Base-by-base conservation (phyloP, 2,888 invertebrate species). In the Alsophila aescularia region DNA sequence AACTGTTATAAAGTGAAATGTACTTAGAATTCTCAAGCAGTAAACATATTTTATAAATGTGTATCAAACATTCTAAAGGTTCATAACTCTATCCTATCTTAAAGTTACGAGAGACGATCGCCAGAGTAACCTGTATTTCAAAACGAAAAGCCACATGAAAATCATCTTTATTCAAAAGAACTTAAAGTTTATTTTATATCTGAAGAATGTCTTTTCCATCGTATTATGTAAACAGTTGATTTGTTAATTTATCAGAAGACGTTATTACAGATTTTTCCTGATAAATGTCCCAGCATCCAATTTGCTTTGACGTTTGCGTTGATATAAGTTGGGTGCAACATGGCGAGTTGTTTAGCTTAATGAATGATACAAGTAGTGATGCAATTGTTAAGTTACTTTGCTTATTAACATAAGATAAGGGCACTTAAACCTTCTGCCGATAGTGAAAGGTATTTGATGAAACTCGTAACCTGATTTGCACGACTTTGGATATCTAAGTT, bases 241-340 rank as follows among this genome's bases (percentile, higher is more conserved):
- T 36, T 47, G 34, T 43, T 48, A 69, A 71, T 75, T 77, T 70
- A 68, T 70, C 66, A 55, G 69, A 69, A 62, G 69, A 73, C 72
- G 75, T 75, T 42, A 45, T 52, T 72, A 80, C 70, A 72, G 75
- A 75, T 77, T 77, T 75, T 64, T 67, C 69, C 64, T 68, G 72
- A 74, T 78, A 75, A 77, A 75, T 73, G 68, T 66, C 64, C 70
- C 56, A 69, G 67, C 75, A 76, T 72, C 77, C 75, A 80, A 82
- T 81, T 79, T 78, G 75, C 76, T 75, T 34, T 67, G 69, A 75
- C 72, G 73, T 77, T 71, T 70, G 69, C 70, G 74, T 63, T 41
- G 74, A 77, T 78, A 74, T 64, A 72, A 70, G 69, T 63, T 64
- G 69, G 60, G 63, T 55, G 48, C 7, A 41, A 41, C 47, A 58